Conservation (phyloP, 2,888 invertebrate genomes). For the Chironomus riparius region DNA sequence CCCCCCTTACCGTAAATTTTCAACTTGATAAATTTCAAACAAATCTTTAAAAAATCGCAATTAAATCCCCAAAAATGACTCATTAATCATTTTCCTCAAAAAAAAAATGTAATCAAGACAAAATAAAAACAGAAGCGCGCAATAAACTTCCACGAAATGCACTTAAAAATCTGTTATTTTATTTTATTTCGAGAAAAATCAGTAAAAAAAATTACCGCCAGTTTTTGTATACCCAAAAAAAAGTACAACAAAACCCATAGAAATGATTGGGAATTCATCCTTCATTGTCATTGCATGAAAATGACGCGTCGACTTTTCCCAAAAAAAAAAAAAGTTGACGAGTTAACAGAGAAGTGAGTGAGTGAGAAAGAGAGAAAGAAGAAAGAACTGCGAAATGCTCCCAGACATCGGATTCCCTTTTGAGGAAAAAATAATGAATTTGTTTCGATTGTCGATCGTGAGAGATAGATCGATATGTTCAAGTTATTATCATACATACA, state of each 20-base stretch:
- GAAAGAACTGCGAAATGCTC: slow-evolving; percentile 2
- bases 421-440: slow-evolving; percentile 26
- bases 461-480: slow-evolving; percentile 17
- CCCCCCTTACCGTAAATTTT: too few species aligned
- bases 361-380: neutral
- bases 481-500: slow-evolving; percentile 19
- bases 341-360: neutral
- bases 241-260: neutral
- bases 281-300: neutral
- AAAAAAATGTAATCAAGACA: too few species aligned
- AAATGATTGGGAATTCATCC: neutral
- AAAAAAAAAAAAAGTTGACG: neutral
- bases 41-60: too few species aligned
- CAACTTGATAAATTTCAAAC: too few species aligned
- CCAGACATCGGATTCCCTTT: slow-evolving; percentile 20
- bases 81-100: too few species aligned
- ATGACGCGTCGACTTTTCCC: neutral
- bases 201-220: neutral
- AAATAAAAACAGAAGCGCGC: too few species aligned
- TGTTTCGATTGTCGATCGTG: slow-evolving; percentile 25
- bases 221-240: neutral
- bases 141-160: too few species aligned
- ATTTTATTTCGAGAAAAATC: neutral
- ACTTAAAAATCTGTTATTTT: too few species aligned
- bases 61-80: too few species aligned